Base-by-base conservation (phyloP, 1,140 invertebrate species). In the Drosophila burlai region DNA sequence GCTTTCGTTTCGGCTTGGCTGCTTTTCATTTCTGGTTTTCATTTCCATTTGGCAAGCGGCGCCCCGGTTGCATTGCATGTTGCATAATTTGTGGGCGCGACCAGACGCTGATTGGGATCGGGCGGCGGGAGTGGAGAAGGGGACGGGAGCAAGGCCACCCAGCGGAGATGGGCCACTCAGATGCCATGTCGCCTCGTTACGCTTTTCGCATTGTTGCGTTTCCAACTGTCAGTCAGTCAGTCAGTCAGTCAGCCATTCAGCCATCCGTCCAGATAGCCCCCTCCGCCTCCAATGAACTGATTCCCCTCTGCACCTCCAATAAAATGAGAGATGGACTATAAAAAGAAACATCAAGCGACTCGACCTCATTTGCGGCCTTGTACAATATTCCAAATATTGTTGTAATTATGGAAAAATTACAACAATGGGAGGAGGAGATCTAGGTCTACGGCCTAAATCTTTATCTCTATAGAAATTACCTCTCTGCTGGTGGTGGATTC, bases 21-120 rank as follows among this genome's bases (percentile, higher is more conserved):
- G 81, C 84, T 87, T 89, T 84, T 89, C 81, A 87, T 87, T 87
- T 86, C 83, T 87, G 84, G 77, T 89, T 89, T 87, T 78, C 80
- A 83, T 89, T 87, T 87, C 72, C 72, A 87, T 87, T 87, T 87
- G 68, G 68, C 67, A 86, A 67, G 65, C 61, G 65, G 65, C 24
- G 64, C 34, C 45, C 43, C 29, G 66, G 38, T 76, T 64, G 81
- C 76, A 63, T 77, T 59, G 67, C 68, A 64, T 81, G 78, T 87
- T 87, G 84, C 84, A 87, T 87, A 81, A 87, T 89, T 83, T 84
- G 84, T 89, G 69, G 80, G 76, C 69, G 83, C 83, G 62, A 50
- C 83, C 83, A 86, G 76, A 72, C 84, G 74, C 52, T 67, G 80
- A 83, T 83, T 83, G 77, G 64, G 67, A 58, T 52, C 66, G 72